Conservation (phyloP, 2,113 vertebrate genomes). For the Campylomormyrus tamandua region DNA sequence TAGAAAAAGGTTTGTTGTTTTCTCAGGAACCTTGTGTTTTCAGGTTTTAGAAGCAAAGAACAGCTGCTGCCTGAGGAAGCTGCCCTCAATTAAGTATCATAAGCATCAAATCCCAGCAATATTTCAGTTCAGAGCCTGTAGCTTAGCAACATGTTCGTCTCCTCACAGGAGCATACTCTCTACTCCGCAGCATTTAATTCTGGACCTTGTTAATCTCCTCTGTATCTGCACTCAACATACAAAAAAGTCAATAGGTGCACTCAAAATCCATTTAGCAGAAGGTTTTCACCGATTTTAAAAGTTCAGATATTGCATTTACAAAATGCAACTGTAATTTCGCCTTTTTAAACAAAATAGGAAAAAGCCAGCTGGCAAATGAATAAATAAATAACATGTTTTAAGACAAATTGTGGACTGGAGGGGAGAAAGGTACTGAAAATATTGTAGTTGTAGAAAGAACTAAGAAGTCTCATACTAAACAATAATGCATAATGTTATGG, state of each 20-base stretch:
- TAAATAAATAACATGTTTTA: neutral
- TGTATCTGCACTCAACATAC: neutral
- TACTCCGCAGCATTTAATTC: neutral
- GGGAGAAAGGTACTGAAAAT: neutral
- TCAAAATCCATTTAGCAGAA: neutral
- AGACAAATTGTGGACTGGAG: neutral
- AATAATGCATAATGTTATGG: neutral
- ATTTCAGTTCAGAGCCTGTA: neutral
- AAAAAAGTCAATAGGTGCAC: neutral
- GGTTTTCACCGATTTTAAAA: neutral
- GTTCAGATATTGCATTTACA: neutral
- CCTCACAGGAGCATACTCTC: neutral
- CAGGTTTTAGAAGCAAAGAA: neutral
- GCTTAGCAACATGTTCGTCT: neutral
- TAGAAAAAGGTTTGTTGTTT: neutral
- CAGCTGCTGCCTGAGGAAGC: neutral
- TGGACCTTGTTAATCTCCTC: slow-evolving; percentile 1
- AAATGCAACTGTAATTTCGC: neutral
- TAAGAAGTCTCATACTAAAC: neutral
- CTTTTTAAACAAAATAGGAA: neutral
- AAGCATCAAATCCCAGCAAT: neutral
- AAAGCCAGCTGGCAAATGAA: neutral
- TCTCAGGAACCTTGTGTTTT: neutral
- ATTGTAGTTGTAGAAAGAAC: neutral
- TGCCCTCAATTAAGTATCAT: neutral